These are phyloP conservation scores for Triplophysa dalaica DNA, from an alignment of 2,113 vertebrate genomes.

Conservation along the genomic window DNA sequence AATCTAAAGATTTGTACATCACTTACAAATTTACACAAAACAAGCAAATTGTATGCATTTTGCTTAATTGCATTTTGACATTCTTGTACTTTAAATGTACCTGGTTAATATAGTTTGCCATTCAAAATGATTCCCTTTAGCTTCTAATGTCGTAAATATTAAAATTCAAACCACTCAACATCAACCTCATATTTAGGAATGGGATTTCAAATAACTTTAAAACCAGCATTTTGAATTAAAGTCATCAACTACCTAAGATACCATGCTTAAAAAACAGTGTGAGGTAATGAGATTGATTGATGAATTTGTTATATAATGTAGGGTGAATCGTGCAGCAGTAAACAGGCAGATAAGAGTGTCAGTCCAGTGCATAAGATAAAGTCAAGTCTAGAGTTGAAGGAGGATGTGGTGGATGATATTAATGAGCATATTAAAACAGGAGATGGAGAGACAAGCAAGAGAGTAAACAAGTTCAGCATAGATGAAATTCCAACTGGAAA, in stretches of 20 bases:
- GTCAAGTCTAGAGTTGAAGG: not conserved
- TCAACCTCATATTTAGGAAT: too few relatives aligned
- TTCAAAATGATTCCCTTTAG: not conserved
- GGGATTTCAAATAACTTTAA: too few relatives aligned
- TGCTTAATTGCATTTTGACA: too few relatives aligned
- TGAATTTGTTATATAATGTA: conserved; percentile 12
- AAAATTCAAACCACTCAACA: too few relatives aligned
- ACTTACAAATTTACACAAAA: too few relatives aligned
- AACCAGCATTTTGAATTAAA: too few relatives aligned
- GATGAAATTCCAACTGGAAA: conserved; percentile 48
- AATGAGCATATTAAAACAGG: conserved; percentile 52
- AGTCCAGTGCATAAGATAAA: conserved; percentile 45
- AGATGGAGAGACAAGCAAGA: conserved; percentile 43
- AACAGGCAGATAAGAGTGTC: conserved; percentile 25
- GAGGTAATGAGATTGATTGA: conserved; percentile 18
- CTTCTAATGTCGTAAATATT: not conserved
- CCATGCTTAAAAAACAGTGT: not conserved
- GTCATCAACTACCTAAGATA: not conserved
- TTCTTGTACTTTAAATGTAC: too few relatives aligned
- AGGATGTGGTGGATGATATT: conserved; percentile 34
- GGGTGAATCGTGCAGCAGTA: conserved; percentile 10
- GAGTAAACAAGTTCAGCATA: conserved; percentile 54
- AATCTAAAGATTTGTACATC: too few relatives aligned
- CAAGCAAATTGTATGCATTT: too few relatives aligned
- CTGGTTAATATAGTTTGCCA: too few relatives aligned